phyloP scores from a whole-genome alignment of 2,888 invertebrate genomes.

The Clivina fossor region DNA sequence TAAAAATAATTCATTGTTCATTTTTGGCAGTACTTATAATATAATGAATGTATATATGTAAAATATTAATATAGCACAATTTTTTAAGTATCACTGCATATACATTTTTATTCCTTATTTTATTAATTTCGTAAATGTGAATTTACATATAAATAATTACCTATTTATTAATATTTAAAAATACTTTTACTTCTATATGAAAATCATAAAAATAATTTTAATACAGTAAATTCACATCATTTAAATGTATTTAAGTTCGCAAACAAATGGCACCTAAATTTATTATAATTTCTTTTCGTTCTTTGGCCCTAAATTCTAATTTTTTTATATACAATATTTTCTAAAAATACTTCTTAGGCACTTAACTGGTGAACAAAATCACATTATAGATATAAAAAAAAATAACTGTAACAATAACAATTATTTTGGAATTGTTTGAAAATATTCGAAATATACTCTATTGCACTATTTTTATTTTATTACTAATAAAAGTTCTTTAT shows the following conservation, averaged over 20 bases:
- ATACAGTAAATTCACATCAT: no score
- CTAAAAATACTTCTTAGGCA: conserved; percentile 2
- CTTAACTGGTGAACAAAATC: neutral
- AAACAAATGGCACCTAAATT: conserved; percentile 30
- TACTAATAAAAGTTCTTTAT: no score
- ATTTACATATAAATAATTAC: no score
- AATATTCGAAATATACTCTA: no score
- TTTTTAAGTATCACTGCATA: conserved; percentile 37
- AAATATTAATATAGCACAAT: conserved; percentile 38
- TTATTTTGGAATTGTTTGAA: no score
- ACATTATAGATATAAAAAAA: neutral
- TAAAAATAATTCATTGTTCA: conserved; percentile 20
- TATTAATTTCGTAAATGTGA: conserved; percentile 25
- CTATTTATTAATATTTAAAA: no score
- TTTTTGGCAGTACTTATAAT: conserved; percentile 39
- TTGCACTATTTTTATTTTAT: no score
- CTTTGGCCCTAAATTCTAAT: conserved; percentile 26
- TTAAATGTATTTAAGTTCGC: no score
- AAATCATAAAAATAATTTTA: no score
- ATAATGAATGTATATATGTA: conserved; percentile 38
- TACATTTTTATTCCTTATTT: conserved; percentile 14
- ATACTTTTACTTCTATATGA: no score
- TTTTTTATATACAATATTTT: conserved; percentile 17
- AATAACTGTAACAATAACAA: no score
- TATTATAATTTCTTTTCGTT: conserved; percentile 24